Conservation (phyloP, 2,797 vertebrate species). For the Scyliorhinus canicula region DNA sequence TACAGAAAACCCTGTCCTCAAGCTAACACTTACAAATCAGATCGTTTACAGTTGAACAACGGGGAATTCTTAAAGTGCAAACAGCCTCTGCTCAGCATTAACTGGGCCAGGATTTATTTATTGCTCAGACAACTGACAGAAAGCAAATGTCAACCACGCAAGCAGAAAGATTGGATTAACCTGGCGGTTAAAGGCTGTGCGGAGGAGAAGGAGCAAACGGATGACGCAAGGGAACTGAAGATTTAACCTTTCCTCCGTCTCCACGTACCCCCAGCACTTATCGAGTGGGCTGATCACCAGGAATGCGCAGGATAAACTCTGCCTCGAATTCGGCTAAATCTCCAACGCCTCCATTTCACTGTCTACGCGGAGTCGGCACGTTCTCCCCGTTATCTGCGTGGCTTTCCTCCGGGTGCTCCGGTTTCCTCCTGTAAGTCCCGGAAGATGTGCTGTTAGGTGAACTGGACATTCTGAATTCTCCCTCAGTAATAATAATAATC, state of each 20-base stretch:
- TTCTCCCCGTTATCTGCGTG: too few species aligned
- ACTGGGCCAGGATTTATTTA: background rate
- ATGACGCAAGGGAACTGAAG: background rate
- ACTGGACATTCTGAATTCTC: too few species aligned
- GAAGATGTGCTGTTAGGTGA: too few species aligned
- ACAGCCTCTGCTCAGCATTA: background rate
- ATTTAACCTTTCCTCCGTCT: background rate
- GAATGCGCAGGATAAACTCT: background rate
- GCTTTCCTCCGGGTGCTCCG: too few species aligned
- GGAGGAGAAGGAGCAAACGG: background rate
- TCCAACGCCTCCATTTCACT: background rate
- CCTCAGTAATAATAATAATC: too few species aligned
- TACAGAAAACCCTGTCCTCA: background rate
- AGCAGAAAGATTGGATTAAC: background rate
- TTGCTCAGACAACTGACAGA: background rate
- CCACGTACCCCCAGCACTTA: background rate
- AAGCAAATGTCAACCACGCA: constrained; percentile 8
- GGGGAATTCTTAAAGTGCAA: background rate
- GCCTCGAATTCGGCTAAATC: background rate
- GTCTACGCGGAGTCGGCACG: too few species aligned
- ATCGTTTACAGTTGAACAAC: background rate
- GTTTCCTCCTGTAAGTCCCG: too few species aligned
- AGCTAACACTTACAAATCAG: background rate
- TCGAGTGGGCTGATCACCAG: background rate
- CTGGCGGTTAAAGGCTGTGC: background rate